Evolutionary conservation across 2,888 invertebrate species (phyloP).

Genomic region (Muschampia plurimacula): DNA sequence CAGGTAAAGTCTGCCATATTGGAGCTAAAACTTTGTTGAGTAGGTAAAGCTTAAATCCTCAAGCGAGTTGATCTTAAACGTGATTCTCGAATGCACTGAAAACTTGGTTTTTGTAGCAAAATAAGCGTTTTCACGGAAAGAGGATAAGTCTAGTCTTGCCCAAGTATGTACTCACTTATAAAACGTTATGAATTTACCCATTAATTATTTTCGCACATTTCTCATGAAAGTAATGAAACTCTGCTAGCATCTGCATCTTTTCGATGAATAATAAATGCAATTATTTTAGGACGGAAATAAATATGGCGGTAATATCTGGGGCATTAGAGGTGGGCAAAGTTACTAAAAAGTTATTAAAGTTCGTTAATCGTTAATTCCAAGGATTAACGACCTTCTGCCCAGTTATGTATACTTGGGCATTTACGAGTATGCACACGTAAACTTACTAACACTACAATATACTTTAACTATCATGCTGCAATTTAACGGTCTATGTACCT

Average conservation of each 20-base stretch:
- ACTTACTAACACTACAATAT: neutral
- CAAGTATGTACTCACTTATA: neutral
- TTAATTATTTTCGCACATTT: too few relatives aligned
- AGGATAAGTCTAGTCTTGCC: neutral
- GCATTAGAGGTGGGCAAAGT: neutral
- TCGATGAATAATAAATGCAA: too few relatives aligned
- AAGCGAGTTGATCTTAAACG: constrained; percentile 8
- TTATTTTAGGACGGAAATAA: neutral
- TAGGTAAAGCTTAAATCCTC: constrained; percentile 6
- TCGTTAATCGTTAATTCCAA: too few relatives aligned
- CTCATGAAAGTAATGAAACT: too few relatives aligned
- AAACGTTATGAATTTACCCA: neutral
- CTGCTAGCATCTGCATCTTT: too few relatives aligned
- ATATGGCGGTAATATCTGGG: neutral
- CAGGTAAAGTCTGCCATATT: neutral
- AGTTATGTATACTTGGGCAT: neutral
- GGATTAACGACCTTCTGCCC: too few relatives aligned
- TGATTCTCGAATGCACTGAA: constrained; percentile 10
- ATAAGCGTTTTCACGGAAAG: neutral
- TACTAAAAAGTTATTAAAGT: too few relatives aligned
- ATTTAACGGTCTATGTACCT: neutral
- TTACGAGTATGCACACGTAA: neutral
- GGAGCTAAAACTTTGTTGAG: constrained; percentile 17
- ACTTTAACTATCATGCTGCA: neutral
- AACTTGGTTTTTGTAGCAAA: constrained; percentile 9